Conservation (phyloP, 2,797 vertebrate species). For the Muraenolepis orangiensis region DNA sequence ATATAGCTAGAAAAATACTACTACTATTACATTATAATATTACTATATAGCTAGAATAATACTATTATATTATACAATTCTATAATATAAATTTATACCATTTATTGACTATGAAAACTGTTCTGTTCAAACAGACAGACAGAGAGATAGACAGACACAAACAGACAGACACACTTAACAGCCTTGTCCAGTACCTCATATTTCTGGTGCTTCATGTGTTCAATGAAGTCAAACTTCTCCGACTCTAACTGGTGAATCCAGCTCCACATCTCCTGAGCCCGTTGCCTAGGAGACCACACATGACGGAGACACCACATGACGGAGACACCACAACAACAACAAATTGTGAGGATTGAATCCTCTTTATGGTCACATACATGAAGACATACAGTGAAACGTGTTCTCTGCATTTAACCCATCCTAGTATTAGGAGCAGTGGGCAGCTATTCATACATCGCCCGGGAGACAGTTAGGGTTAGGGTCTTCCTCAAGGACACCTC, state of each 20-base stretch:
- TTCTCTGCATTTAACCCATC: too few relatives aligned
- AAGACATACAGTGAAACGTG: too few relatives aligned
- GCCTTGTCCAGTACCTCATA: constrained; percentile 76
- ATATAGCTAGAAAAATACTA: neutral
- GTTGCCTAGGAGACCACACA: constrained; percentile 70
- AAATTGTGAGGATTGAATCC: too few relatives aligned
- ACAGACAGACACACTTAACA: neutral
- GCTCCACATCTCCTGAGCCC: constrained; percentile 83
- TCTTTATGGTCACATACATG: too few relatives aligned
- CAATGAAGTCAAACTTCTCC: constrained; percentile 87
- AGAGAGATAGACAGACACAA: neutral
- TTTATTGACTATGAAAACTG: neutral
- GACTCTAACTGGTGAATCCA: constrained; percentile 88
- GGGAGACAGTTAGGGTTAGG: too few relatives aligned
- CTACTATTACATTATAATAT: neutral
- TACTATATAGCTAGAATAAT: too few relatives aligned
- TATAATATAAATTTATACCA: neutral
- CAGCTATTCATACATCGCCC: too few relatives aligned
- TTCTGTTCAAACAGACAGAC: neutral
- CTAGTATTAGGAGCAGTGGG: too few relatives aligned
- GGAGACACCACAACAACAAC: too few relatives aligned
- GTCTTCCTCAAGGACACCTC: too few relatives aligned
- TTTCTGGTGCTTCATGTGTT: constrained; percentile 84
- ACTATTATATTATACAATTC: neutral
- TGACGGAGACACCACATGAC: too few relatives aligned